These are phyloP conservation scores for Syrmaticus mikado DNA, from an alignment of 2,113 vertebrate species.

Conservation along the genomic window DNA sequence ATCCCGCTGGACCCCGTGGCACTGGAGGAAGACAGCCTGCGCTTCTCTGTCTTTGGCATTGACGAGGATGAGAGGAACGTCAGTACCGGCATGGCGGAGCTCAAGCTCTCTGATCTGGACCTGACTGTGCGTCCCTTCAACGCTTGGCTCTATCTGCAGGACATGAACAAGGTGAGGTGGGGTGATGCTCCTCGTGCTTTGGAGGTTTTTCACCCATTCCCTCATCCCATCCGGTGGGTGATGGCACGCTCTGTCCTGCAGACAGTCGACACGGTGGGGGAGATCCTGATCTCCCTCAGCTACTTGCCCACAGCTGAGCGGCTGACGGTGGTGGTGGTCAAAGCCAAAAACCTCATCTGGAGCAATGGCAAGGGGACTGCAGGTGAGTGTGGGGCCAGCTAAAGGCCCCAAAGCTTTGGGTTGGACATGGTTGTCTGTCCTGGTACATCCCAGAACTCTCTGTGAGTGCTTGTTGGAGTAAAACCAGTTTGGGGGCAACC, in stretches of 20 bases:
- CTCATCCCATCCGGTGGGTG: accelerated
- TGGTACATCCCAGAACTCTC: accelerated
- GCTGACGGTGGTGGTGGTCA: constrained; percentile 96
- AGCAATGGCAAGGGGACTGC: constrained; percentile 88
- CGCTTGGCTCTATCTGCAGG: constrained; percentile 97
- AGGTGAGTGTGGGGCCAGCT: constrained; percentile 68
- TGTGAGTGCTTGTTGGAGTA: accelerated
- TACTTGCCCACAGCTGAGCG: constrained; percentile 97
- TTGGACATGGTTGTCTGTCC: not conserved
- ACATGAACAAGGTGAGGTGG: constrained; percentile 87
- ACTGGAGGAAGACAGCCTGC: constrained; percentile 90
- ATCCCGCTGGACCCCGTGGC: constrained; percentile 82
- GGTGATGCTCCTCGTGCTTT: accelerated
- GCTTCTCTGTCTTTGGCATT: constrained; percentile 90
- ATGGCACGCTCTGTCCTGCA: constrained; percentile 1
- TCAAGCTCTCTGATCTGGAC: constrained; percentile 93
- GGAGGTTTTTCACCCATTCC: too few relatives aligned
- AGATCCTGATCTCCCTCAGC: constrained; percentile 95
- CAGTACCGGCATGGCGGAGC: constrained; percentile 89
- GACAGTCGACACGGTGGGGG: constrained; percentile 91
- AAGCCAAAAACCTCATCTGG: constrained; percentile 96
- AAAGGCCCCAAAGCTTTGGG: accelerated
- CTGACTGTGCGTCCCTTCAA: constrained; percentile 88
- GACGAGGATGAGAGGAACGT: constrained; percentile 89
- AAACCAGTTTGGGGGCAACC: accelerated